Evolutionary conservation across 2,888 invertebrate genomes (phyloP).

Genomic region (Diogma glabrata): DNA sequence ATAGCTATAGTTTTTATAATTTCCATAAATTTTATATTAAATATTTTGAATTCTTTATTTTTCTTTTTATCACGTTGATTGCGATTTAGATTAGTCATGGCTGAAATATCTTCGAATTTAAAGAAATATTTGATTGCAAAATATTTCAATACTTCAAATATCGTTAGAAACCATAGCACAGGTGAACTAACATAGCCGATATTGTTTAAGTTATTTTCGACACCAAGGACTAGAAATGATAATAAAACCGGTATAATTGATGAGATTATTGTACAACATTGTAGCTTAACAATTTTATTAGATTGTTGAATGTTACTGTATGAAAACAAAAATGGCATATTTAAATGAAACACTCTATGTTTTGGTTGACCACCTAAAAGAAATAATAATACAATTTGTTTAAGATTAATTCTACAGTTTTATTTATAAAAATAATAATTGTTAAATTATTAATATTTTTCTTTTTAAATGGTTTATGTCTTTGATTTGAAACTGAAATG

Average conservation of each 20-base stretch:
- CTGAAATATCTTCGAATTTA: background rate
- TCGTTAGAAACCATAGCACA: background rate
- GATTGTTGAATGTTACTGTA: no score
- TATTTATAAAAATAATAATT: no score
- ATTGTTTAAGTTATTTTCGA: background rate
- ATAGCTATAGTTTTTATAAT: background rate
- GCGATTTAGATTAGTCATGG: background rate
- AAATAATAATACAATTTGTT: no score
- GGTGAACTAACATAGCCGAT: background rate
- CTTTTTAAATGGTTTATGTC: no score
- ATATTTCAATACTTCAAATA: background rate
- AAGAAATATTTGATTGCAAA: background rate
- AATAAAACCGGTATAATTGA: background rate
- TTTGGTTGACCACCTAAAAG: no score
- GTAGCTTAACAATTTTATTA: no score
- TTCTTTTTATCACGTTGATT: constrained; percentile 4
- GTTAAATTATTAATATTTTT: no score
- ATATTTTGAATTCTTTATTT: background rate
- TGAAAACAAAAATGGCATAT: no score
- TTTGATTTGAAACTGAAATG: no score
- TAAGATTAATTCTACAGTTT: no score
- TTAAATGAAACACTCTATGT: no score
- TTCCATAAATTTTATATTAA: background rate
- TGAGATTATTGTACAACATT: background rate
- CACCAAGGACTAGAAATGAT: background rate